Evolutionary conservation across 35 echinoderm and acorn worm genomes (phyloP).

Genomic region (Anneissia japonica): DNA sequence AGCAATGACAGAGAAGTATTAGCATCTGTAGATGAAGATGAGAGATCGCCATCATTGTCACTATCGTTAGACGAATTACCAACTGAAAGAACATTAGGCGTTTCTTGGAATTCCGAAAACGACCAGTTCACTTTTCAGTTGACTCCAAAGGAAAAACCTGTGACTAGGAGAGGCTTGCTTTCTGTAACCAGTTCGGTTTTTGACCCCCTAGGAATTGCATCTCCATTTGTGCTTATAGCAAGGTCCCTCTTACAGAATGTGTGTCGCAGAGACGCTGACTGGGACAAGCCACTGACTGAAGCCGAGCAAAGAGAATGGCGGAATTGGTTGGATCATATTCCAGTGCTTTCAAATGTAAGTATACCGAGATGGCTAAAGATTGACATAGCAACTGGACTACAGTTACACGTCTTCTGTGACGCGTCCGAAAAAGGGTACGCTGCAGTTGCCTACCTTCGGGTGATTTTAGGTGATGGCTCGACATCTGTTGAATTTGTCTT

Average conservation of each 20-base stretch:
- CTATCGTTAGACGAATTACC: slow-evolving; percentile 30
- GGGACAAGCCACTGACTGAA: slow-evolving; percentile 22
- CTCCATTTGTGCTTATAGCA: slow-evolving; percentile 34
- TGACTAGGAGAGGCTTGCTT: slow-evolving; percentile 38
- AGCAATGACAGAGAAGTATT: slow-evolving; percentile 48
- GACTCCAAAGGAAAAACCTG: slow-evolving; percentile 12
- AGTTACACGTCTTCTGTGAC: slow-evolving; percentile 31
- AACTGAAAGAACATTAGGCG: slow-evolving; percentile 47
- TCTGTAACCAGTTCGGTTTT: slow-evolving; percentile 41
- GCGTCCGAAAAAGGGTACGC: slow-evolving; percentile 31
- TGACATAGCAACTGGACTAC: neutral
- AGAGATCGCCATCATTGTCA: slow-evolving; percentile 29
- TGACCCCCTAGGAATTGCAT: slow-evolving; percentile 24
- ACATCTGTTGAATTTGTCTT: neutral
- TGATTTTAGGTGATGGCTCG: neutral
- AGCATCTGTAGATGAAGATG: slow-evolving; percentile 2
- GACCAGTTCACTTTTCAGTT: slow-evolving; percentile 48
- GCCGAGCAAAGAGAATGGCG: neutral
- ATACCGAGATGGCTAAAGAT: slow-evolving; percentile 28
- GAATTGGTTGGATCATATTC: neutral
- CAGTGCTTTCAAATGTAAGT: slow-evolving; percentile 15
- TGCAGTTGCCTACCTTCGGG: slow-evolving; percentile 17
- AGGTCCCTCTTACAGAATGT: slow-evolving; percentile 18
- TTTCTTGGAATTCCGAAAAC: slow-evolving; percentile 45
- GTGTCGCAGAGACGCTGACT: slow-evolving; percentile 8